Evolutionary conservation across 2,888 invertebrate genomes (phyloP), one percentile per base, ranked within the genome.

Genomic region (Xylocampa areola): DNA sequence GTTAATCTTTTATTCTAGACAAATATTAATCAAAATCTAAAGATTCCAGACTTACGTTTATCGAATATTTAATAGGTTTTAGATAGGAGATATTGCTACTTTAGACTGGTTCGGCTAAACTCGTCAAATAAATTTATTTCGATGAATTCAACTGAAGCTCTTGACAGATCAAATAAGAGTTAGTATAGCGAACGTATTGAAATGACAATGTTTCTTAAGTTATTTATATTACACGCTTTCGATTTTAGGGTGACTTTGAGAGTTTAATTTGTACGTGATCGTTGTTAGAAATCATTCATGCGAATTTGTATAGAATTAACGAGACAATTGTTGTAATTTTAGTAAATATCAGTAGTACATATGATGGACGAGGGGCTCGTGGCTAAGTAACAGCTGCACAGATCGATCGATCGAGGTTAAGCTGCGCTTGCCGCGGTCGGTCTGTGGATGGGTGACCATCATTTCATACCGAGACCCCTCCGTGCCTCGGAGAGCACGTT

Each of bases 51-150:
- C 23, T 49, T 49, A 65, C 60, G 44, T 35, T 67, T 40, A 54
- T 52, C 33, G 50, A 69, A 69, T 62, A 62, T 49, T 49, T 37
- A 67, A 57, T 48, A 44, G 2, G 4, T 53, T 68, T 48, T 17
- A 40, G 11, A 2, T 4, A 39, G 23, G 45, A 52, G 33, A 37
- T 30, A 35, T 50, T 50, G 52, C 13, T 25, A 29, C 8, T 49
- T 13, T 13, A 25, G 57, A 57, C 48, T 27, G 27, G 35, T 23
- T 10, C 6, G 19, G 4, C 14, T 30, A 45, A 37, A 64, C 30
- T 55, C 21, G 7, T 47, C 14, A 35, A 44, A 47, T 57, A 17
- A 66, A 57, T 70, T 47, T 39, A 61, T 60, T 55, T 52, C 44
- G 0, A 4, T 13, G 36, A 58, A 58, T 29, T 4, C n/a, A 14